Evolutionary conservation across 2,888 invertebrate genomes (phyloP).

Genomic region (Cryptocheilus praepositus): DNA sequence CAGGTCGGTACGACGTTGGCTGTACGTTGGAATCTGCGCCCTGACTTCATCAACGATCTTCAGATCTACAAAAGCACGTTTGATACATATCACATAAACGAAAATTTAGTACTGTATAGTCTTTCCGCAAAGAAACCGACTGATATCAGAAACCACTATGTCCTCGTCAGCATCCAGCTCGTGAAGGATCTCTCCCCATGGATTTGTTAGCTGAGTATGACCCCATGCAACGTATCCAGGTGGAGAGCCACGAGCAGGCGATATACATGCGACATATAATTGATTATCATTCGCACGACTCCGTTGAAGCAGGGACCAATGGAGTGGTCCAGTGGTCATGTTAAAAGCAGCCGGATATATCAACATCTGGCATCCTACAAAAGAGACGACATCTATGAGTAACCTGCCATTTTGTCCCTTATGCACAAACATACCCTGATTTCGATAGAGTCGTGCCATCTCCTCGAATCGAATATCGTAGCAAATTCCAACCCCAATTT

Average conservation of each 20-base stretch:
- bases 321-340: conserved; percentile 95
- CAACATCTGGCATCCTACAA: conserved; percentile 86
- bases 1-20: conserved; percentile 80
- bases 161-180: conserved; percentile 84
- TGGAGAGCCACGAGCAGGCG: conserved; percentile 85
- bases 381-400: not conserved
- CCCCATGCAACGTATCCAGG: conserved; percentile 92
- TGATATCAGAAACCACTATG: conserved; percentile 85
- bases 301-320: conserved; percentile 92
- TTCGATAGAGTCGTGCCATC: conserved; percentile 85
- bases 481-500: conserved; percentile 94
- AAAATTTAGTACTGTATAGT: conserved; percentile 49
- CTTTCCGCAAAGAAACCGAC: conserved; percentile 71
- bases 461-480: conserved; percentile 96
- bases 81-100: not conserved
- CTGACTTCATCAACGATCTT: conserved; percentile 84
- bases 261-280: conserved; percentile 88
- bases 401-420: too few relatives aligned
- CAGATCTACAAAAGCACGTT: conserved; percentile 79
- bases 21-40: conserved; percentile 87
- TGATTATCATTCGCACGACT: conserved; percentile 92
- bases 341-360: conserved; percentile 97
- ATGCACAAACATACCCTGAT: conserved; percentile 72
- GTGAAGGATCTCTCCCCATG: conserved; percentile 86
- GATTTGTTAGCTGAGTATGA: conserved; percentile 88